phyloP scores from a whole-genome alignment of 1,140 invertebrate species.

The Cepaea nemoralis region DNA sequence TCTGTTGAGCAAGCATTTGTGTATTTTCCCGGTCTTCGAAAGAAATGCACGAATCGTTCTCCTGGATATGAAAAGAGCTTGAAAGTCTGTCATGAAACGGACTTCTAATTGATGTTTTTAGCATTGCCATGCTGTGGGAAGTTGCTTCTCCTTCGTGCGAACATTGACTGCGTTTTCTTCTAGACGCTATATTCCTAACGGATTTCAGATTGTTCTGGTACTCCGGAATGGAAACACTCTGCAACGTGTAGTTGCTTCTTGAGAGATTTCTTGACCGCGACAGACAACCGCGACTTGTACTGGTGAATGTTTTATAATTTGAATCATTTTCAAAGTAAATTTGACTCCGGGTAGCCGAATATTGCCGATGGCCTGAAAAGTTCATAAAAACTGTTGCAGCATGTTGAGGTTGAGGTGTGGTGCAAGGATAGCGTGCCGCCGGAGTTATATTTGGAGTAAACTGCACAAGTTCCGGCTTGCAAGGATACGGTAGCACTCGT shows the following conservation, averaged over 20 bases:
- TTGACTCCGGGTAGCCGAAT: background rate
- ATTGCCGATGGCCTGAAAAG: background rate
- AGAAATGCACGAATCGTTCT: no score
- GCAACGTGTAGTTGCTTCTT: background rate
- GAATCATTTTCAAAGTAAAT: background rate
- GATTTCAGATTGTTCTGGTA: background rate
- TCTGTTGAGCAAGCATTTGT: no score
- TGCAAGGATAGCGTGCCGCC: background rate
- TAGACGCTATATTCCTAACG: background rate
- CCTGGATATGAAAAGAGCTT: no score
- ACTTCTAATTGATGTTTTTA: no score
- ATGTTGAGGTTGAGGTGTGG: background rate
- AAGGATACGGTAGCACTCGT: background rate
- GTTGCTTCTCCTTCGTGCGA: background rate
- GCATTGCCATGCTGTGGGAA: no score
- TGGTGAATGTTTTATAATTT: background rate
- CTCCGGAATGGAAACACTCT: background rate
- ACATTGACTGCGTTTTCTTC: no score
- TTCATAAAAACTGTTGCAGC: no score
- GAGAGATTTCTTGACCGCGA: background rate
- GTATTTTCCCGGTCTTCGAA: no score
- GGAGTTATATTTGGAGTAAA: background rate
- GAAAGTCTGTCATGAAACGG: no score
- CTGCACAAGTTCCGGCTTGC: background rate
- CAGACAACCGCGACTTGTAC: background rate